Evolutionary conservation across 2,113 vertebrate genomes (phyloP), one percentile per base, ranked within the genome.

Genomic region (Phyllopteryx taeniolatus): DNA sequence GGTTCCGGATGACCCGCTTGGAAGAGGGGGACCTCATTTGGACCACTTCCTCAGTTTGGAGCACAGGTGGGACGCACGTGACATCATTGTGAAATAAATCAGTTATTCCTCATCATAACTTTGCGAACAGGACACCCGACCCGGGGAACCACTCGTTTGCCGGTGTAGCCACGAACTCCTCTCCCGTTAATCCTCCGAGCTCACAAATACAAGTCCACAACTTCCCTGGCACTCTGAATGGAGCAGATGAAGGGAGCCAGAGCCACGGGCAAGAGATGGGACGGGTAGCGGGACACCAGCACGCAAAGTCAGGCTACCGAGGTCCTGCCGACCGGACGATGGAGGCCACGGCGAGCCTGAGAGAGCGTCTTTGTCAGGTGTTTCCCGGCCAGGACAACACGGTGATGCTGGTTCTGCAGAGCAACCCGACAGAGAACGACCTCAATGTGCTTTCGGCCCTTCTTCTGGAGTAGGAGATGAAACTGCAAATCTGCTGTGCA

Each of bases 1-100:
- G 95, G 92, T 96, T 46, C 95, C 95, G 0, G 95, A 97, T 64
- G 95, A 97, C 63, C 95, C 95, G 0, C 61, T 97, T 67, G 95
- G 95, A 22, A 83, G 93, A 75, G 90, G 91, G 5, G 95, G 95
- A 14, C 95, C 95, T 20, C 94, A 94, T 68, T 83, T 97, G 76
- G 91, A 93, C 39, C 90, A 93, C 35, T 96, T 97, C 69, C 87
- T 97, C 19, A 92, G 89, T 74, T 91, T 90, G 20, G 79, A 84
- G 5, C 85, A 83, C 69, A 89, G 91, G 92, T 92, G 74, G 6
- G 57, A 42, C 8, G 43, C 33, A 15, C 27, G 13, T n/a, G 4
- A 39, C 8, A 49, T 33, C 6, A 44, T 20, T 43, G 1, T 44
- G 20, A 65, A 44, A 44, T 65, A 44, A 65, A 22, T 65, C 8